These are phyloP conservation scores for Octomys mimax DNA, from an alignment of 2,797 vertebrate genomes.

Conservation along the genomic window DNA sequence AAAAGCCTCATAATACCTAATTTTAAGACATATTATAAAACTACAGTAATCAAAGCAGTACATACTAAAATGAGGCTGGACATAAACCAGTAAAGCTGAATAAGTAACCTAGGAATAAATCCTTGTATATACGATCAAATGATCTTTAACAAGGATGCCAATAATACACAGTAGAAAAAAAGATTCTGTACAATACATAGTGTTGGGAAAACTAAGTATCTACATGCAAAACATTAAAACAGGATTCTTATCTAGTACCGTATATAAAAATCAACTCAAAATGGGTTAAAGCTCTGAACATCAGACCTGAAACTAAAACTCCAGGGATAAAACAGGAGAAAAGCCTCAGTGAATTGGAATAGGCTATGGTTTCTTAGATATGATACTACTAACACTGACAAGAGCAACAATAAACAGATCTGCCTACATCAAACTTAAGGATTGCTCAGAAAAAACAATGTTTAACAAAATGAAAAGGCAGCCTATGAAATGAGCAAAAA, in stretches of 20 bases:
- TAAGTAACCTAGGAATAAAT: neutral
- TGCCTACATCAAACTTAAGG: neutral
- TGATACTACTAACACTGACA: neutral
- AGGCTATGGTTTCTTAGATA: neutral
- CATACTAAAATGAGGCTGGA: neutral
- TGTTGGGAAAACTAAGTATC: neutral
- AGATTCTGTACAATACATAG: neutral
- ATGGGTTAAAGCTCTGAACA: neutral
- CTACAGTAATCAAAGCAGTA: conserved; percentile 27
- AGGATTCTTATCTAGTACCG: neutral
- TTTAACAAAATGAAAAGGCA: neutral
- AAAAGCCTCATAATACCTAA: neutral
- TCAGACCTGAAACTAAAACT: neutral
- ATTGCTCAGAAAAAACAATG: neutral
- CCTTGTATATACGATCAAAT: neutral
- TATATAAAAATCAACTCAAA: conserved; percentile 23
- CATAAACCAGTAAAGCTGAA: neutral
- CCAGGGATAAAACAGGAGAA: neutral
- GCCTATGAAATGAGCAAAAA: neutral
- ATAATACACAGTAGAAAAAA: neutral
- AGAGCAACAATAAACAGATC: neutral
- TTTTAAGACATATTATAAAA: conserved; percentile 39
- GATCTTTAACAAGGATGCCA: neutral
- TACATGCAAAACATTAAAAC: neutral
- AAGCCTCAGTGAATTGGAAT: neutral